These are phyloP conservation scores for Eretmodus cyanostictus DNA, from an alignment of 2,113 vertebrate genomes.

Conservation along the genomic window DNA sequence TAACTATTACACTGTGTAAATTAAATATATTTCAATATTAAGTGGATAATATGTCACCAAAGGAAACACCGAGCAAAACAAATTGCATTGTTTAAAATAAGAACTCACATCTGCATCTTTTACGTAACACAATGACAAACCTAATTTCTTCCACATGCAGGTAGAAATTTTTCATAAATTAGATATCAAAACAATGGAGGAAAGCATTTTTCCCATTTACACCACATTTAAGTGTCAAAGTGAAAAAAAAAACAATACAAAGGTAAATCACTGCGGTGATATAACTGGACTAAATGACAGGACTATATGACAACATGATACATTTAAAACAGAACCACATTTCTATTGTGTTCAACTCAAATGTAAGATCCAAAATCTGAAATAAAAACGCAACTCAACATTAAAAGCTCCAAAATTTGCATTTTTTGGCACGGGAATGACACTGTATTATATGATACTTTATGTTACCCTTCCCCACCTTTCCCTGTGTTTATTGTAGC, in stretches of 20 bases:
- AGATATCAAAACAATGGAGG: not conserved
- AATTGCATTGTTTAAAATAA: not conserved
- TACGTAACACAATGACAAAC: not conserved
- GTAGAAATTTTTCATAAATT: not conserved
- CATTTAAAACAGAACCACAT: not conserved
- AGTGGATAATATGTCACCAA: not conserved
- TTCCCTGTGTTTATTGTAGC: not conserved
- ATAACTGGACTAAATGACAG: not conserved
- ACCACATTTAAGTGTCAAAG: not conserved
- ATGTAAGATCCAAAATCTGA: not conserved
- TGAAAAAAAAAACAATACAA: not conserved
- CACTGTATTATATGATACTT: not conserved
- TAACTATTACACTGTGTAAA: not conserved
- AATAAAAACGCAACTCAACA: not conserved
- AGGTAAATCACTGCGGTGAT: not conserved
- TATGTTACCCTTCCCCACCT: not conserved
- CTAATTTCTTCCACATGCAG: not conserved
- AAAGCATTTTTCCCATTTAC: not conserved
- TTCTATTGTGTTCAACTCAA: not conserved
- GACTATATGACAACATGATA: not conserved
- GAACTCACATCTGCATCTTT: not conserved
- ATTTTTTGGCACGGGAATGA: not conserved
- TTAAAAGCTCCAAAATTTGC: not conserved
- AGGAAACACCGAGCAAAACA: not conserved
- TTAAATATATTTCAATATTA: conserved; percentile 15